Percentiles rank a stretch among this genome's conserved stretches.
Conservation (phyloP, 2,113 vertebrate genomes). For the Crotalus viridis region DNA sequence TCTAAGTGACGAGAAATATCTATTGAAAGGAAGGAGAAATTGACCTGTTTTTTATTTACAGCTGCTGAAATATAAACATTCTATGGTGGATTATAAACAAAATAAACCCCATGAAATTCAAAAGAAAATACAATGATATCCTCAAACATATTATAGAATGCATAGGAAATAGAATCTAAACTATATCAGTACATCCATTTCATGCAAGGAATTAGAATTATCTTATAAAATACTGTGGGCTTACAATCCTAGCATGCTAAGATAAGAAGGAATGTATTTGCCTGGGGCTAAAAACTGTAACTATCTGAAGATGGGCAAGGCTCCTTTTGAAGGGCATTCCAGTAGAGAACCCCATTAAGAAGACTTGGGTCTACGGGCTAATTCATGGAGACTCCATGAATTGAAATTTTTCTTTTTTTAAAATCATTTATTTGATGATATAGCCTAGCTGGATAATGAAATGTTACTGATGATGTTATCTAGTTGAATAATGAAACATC, state of each 20-base stretch:
- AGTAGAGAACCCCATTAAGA: no score
- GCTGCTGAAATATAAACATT: not conserved
- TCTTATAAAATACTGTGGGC: not conserved
- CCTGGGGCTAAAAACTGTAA: not conserved
- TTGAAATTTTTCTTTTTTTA: not conserved
- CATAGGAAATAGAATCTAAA: not conserved
- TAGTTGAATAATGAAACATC: not conserved
- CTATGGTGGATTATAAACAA: not conserved
- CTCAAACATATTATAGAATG: not conserved
- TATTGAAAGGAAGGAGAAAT: not conserved
- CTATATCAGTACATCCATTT: not conserved
- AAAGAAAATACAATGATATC: not conserved
- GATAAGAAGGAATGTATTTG: not conserved
- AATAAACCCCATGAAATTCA: not conserved
- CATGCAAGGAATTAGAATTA: not conserved
- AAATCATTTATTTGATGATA: not conserved
- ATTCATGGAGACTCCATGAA: not conserved
- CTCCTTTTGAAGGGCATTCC: not conserved
- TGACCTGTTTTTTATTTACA: not conserved
- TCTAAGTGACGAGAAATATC: not conserved
- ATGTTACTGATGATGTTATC: not conserved
- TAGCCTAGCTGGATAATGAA: not conserved
- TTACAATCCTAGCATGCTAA: not conserved
- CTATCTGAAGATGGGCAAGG: not conserved
- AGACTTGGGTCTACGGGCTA: not conserved